A percentile compares a stretch with the other conserved stretches of the same genome.
Conservation (phyloP, 2,113 vertebrate genomes). For the Melanerpes formicivorus region DNA sequence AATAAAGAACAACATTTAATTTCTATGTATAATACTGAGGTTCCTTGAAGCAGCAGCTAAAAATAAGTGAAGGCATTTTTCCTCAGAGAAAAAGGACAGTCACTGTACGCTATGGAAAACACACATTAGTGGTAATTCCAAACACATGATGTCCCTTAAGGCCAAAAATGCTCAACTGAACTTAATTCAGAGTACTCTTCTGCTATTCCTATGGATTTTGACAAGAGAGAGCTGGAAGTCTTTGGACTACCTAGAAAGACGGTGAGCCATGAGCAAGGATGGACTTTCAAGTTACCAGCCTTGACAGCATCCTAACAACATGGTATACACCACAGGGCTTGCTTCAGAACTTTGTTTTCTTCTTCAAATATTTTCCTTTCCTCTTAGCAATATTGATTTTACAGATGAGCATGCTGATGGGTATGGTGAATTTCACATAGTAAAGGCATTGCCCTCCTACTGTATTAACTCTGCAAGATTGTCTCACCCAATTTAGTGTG, state of each 20-base stretch:
- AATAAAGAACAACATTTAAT: not conserved
- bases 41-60: slow-evolving; percentile 1
- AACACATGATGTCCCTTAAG: not conserved
- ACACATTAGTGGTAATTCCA: not conserved
- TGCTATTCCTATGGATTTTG: not conserved
- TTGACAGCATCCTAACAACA: not conserved
- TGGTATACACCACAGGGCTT: not conserved
- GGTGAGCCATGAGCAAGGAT: not conserved
- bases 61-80: not conserved
- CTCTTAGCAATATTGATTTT: not conserved
- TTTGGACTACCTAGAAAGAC: not conserved
- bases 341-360: not conserved
- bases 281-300: not conserved
- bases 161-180: not conserved
- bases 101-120: not conserved
- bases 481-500: not conserved
- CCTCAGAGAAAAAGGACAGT: not conserved
- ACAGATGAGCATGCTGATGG: not conserved
- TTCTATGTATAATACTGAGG: not conserved
- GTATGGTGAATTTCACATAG: not conserved
- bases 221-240: not conserved
- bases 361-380: not conserved
- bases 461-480: not conserved
- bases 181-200: not conserved
- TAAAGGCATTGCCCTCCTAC: not conserved